phyloP scores from a whole-genome alignment of 1,140 invertebrate species.

The Drosophila sp. region DNA sequence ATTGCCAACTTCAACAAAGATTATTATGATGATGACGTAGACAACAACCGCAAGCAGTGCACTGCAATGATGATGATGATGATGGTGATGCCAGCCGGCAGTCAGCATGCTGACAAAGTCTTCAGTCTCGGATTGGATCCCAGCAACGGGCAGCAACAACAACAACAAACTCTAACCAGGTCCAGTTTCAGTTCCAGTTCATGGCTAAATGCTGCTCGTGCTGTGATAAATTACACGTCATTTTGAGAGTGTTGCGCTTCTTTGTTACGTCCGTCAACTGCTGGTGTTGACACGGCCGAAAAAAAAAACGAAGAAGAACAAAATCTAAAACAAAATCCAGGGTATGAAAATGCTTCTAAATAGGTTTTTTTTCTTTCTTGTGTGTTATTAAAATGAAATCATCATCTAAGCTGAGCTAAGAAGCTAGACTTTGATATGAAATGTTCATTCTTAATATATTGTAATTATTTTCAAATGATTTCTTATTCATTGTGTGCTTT shows the following conservation, averaged over 20 bases:
- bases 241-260: constrained; percentile 29
- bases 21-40: not conserved
- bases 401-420: not conserved
- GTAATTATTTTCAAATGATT: no score
- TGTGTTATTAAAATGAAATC: constrained; percentile 29
- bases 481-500: no score
- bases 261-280: constrained; percentile 31
- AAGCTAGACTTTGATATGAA: not conserved
- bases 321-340: not conserved
- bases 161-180: constrained; percentile 2
- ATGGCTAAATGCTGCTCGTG: constrained; percentile 32
- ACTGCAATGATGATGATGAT: not conserved
- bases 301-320: not conserved
- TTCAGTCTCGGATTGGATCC: not conserved
- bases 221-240: constrained; percentile 29
- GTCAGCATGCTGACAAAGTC: constrained; percentile 7
- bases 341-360: constrained; percentile 17
- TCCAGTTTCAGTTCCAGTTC: constrained; percentile 15
- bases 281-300: constrained; percentile 25
- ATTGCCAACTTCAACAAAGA: constrained; percentile 15
- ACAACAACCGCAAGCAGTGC: constrained; percentile 11
- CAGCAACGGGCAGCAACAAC: not conserved
- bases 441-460: not conserved
- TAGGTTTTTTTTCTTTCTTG: not conserved
- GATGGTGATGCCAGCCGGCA: not conserved